Evolutionary conservation across 1,140 invertebrate genomes (phyloP), one percentile per base, ranked within the genome.

Genomic region (Cydia strobilella): DNA sequence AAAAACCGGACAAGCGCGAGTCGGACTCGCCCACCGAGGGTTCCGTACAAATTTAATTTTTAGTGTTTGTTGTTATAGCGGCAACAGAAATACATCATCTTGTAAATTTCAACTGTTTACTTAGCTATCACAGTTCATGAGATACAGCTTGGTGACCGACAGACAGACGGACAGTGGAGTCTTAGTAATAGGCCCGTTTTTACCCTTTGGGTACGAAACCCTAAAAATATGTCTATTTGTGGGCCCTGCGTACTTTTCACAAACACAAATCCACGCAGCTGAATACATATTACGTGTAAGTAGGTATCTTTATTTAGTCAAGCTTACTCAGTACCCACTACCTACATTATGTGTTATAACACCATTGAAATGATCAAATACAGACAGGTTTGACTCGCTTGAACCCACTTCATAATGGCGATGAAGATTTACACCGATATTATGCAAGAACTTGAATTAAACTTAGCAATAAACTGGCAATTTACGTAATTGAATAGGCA

Each of bases 401-500:
- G 31, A 25, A 69, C 65, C 23, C 63, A 69, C 65, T 69, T 39
- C 65, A 69, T 69, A 69, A 69, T 42, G 27, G 65, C 65, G 65
- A 42, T 39, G 65, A 42, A 69, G 65, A 69, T 69, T 35, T 69
- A 18, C 65, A 35, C 27, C 35, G 18, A 35, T 65, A n/a, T 65
- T 69, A 69, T 69, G 65, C 65, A 69, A 69, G 65, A 35, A 69
- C 65, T 42, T 69, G 31, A 69, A 69, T 69, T 69, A 69, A 39
- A 69, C 31, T 66, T 31, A 31, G 65, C 65, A 69, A 3, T 69
- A 69, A 69, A 69, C 65, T 31, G 15, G 65, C 31, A 20, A n/a
- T 69, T 69, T 69, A 69, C n/a, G 48, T 51, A 69, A 69, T 69
- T 69, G n/a, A 39, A 69, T 69, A 39, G 31, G 65, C 65, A 20